Evolutionary conservation across 2,113 vertebrate species (phyloP).

Genomic region (Motacilla alba): DNA sequence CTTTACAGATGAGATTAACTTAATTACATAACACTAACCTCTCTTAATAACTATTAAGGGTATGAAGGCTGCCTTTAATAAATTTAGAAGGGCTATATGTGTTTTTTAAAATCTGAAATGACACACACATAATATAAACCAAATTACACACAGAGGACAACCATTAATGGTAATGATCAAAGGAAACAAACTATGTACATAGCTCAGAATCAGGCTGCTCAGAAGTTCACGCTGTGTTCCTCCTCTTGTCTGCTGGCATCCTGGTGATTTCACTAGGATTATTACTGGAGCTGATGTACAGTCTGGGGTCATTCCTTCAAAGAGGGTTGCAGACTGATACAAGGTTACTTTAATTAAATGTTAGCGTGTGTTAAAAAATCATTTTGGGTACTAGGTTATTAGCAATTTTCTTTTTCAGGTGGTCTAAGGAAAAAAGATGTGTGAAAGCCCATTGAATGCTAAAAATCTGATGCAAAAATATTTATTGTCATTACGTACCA

Average conservation of each 20-base stretch:
- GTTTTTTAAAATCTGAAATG: slow-evolving; percentile 65
- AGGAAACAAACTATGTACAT: slow-evolving; percentile 46
- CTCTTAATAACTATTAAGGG: slow-evolving; percentile 69
- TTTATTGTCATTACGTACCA: background rate
- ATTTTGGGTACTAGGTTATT: background rate
- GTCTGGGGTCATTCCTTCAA: slow-evolving; percentile 21
- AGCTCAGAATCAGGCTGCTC: background rate
- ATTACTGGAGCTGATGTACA: slow-evolving; percentile 5
- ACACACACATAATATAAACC: slow-evolving; percentile 57
- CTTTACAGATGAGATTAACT: slow-evolving; percentile 70
- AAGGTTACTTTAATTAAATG: slow-evolving; percentile 32
- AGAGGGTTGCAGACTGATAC: background rate
- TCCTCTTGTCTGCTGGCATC: slow-evolving; percentile 13
- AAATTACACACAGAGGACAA: slow-evolving; percentile 58
- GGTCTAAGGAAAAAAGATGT: background rate
- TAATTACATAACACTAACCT: slow-evolving; percentile 71
- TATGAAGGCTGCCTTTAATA: slow-evolving; percentile 61
- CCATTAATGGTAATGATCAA: slow-evolving; percentile 53
- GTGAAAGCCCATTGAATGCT: background rate
- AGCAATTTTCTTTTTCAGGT: background rate
- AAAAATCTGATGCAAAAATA: background rate
- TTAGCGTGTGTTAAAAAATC: background rate
- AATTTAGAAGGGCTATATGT: slow-evolving; percentile 59
- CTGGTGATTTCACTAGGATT: slow-evolving; percentile 22
- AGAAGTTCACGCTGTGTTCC: slow-evolving; percentile 29